Evolutionary conservation across 2,113 vertebrate genomes (phyloP), one percentile per base, ranked within the genome.

Genomic region (Rhea pennata): DNA sequence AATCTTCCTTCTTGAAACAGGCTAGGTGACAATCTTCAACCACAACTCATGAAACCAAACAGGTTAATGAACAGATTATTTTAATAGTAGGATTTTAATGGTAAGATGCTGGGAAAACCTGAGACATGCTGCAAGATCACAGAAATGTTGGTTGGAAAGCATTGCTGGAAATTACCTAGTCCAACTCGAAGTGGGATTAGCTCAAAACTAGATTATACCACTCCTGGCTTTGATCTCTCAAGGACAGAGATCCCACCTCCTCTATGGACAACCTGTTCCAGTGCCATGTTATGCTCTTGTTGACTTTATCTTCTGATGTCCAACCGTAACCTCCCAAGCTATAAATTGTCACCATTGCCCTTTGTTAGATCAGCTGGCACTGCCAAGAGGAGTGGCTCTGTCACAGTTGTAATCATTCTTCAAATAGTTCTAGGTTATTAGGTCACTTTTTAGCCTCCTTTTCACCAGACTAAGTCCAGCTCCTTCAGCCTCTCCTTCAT

Each of bases 1-100:
- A 76, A 66, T 53, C 42, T 50, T 71, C 50, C 70, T 20, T 33
- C 62, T 93, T 84, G 74, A 73, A 95, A 94, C 96, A 91, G 93
- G 96, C 93, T 91, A 17, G 75, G 82, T 88, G 75, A 92, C 96
- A 97, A 94, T 96, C 84, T 91, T 95, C 69, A 70, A 31, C 54
- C 40, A 70, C 26, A 33, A 70, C 67, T 90, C 92, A 79, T 24
- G 23, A 96, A 91, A 78, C 40, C 66, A 92, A 94, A 80, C 85
- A 85, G 92, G 50, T 80, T 83, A 94, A 91, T 91, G 84, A 78
- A 81, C 27, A 62, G 6, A 23, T 89, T 69, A 15, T 89, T 89
- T 85, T 87, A 97, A 96, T 96, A 91, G 90, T 22, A 90, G 74
- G 65, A 29, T 31, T 89, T 89, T 62, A 85, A 66, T 85, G 94